These are phyloP conservation scores for Limnothrissa miodon DNA, from an alignment of 2,113 vertebrate species.

Conservation along the genomic window DNA sequence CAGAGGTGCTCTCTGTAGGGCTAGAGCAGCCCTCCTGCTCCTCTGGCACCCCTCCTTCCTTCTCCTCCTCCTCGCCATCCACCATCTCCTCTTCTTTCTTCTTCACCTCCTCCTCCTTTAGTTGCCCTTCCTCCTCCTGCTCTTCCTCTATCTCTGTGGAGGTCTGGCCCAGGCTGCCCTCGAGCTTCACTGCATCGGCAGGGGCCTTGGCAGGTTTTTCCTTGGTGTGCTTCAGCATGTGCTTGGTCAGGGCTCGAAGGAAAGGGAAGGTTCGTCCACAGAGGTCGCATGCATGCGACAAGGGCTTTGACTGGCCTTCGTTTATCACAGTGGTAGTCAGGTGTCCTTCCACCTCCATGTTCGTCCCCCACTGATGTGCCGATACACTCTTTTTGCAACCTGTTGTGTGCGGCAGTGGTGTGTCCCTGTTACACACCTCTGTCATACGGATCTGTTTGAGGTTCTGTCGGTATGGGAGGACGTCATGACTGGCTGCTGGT, in stretches of 20 bases:
- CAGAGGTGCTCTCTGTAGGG: conserved; percentile 74
- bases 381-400: conserved; percentile 31
- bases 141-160: conserved; percentile 42
- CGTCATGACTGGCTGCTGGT: conserved; percentile 24
- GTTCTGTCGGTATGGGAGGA: conserved; percentile 15
- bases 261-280: conserved; percentile 95
- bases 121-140: conserved; percentile 32
- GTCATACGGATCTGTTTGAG: conserved; percentile 47
- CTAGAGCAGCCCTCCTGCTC: conserved; percentile 74
- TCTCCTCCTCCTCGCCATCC: conserved; percentile 70
- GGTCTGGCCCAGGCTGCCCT: conserved; percentile 75
- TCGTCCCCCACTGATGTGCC: conserved; percentile 19
- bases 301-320: conserved; percentile 60
- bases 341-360: conserved; percentile 76
- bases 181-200: conserved; percentile 67
- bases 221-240: conserved; percentile 95
- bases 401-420: conserved; percentile 36
- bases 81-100: conserved; percentile 1
- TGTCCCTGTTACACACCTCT: conserved; percentile 34
- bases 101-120: conserved; percentile 58
- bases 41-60: conserved; percentile 63
- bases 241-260: conserved; percentile 93
- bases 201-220: conserved; percentile 77
- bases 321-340: conserved; percentile 71
- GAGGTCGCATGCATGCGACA: conserved; percentile 82